Conservation (phyloP, 2,797 vertebrate genomes). For the Neomorphus geoffroyi region DNA sequence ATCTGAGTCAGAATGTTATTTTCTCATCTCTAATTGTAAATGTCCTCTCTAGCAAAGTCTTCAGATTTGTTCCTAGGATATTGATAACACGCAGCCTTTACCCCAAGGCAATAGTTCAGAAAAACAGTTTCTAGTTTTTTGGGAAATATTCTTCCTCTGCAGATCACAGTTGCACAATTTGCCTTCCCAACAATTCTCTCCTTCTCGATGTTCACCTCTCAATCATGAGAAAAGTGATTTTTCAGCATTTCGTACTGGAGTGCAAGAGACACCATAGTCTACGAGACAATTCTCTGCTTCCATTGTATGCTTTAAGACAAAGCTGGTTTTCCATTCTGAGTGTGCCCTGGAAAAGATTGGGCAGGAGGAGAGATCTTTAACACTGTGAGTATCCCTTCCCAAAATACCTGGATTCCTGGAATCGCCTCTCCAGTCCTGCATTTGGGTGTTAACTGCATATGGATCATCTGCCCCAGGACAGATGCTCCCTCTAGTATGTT, state of each 20-base stretch:
- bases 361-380: background rate
- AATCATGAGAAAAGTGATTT: accelerated
- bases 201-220: background rate
- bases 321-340: background rate
- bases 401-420: background rate
- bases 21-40: background rate
- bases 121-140: background rate
- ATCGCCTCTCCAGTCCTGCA: background rate
- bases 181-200: background rate
- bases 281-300: background rate
- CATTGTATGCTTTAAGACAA: background rate
- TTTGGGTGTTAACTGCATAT: background rate
- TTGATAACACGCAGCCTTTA: background rate
- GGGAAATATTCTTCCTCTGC: background rate
- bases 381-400: background rate
- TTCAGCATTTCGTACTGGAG: background rate
- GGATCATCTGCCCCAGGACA: background rate
- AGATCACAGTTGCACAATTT: background rate
- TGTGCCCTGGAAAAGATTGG: background rate
- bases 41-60: background rate
- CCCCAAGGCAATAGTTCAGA: background rate
- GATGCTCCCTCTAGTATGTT: background rate
- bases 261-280: background rate
- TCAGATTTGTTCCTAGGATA: background rate
- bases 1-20: background rate